phyloP scores from a whole-genome alignment of 2,113 vertebrate species.

The Dunckerocampus dactyliophorus region DNA sequence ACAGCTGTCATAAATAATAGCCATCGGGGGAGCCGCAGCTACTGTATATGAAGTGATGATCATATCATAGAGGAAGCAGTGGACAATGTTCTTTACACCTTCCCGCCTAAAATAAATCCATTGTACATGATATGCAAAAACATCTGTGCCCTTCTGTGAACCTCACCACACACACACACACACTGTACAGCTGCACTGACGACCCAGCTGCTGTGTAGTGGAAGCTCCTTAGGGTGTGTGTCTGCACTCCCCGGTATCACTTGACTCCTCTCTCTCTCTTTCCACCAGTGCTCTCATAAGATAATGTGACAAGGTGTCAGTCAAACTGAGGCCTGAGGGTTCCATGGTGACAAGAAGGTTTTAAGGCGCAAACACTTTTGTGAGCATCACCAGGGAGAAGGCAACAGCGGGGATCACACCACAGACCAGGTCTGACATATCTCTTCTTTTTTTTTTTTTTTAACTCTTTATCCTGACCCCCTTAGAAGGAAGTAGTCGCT shows the following conservation, averaged over 20 bases:
- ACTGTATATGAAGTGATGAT: conserved; percentile 22
- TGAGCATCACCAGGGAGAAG: conserved; percentile 63
- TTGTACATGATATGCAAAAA: conserved; percentile 51
- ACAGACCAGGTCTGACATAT: conserved; percentile 38
- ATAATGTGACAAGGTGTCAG: conserved; percentile 69
- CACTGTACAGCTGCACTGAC: conserved; percentile 8
- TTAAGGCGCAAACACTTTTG: conserved; percentile 57
- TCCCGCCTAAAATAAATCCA: conserved; percentile 55
- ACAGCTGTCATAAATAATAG: conserved; percentile 41
- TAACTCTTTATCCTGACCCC: conserved; percentile 29
- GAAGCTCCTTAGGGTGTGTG: conserved; percentile 48
- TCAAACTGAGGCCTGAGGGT: conserved; percentile 57
- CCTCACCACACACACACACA: conserved; percentile 17
- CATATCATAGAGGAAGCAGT: conserved; percentile 32
- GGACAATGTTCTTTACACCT: conserved; percentile 30
- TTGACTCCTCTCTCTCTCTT: conserved; percentile 37
- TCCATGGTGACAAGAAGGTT: conserved; percentile 50
- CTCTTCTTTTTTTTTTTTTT: conserved; percentile 21
- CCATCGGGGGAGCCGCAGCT: conserved; percentile 20
- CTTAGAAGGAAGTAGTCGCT: conserved; percentile 18
- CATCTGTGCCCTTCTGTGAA: conserved; percentile 62
- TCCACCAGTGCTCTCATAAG: conserved; percentile 53
- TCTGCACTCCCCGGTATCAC: conserved; percentile 55
- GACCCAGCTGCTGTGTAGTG: conserved; percentile 44
- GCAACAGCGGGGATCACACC: conserved; percentile 55